Conservation (phyloP, 2,113 vertebrate species). For the Petroica traversi region DNA sequence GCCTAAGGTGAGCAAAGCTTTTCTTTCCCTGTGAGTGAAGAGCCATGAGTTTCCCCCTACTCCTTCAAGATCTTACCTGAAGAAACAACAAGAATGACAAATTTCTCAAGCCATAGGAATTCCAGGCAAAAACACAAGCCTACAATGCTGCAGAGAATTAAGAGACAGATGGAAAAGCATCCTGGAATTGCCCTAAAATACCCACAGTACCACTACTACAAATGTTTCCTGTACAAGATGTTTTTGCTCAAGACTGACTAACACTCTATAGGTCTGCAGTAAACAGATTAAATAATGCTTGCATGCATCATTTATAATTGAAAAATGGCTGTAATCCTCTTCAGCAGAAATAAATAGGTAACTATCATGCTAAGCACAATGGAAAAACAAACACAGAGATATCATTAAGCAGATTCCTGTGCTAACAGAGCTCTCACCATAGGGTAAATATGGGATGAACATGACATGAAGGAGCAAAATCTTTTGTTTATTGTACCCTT, state of each 20-base stretch:
- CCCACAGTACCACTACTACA: background rate
- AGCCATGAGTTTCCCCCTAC: background rate
- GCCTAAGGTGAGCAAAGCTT: background rate
- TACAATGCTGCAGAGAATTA: background rate
- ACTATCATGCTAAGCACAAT: background rate
- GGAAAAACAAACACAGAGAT: conserved; percentile 46
- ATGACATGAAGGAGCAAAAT: background rate
- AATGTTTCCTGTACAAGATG: conserved; percentile 32
- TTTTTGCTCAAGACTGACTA: conserved; percentile 24
- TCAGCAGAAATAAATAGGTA: conserved; percentile 40
- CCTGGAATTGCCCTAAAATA: conserved; percentile 24
- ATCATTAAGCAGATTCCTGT: conserved; percentile 25
- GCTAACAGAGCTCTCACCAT: conserved; percentile 32
- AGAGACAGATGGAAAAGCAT: conserved; percentile 21
- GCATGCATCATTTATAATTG: conserved; percentile 32
- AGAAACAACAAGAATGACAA: background rate
- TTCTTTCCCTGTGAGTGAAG: background rate
- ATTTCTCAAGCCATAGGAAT: background rate
- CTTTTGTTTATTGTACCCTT: conserved; percentile 14
- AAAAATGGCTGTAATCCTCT: conserved; percentile 48
- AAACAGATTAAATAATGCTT: conserved; percentile 41
- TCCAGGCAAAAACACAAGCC: background rate
- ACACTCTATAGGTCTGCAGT: background rate
- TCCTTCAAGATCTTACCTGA: background rate
- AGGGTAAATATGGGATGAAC: conserved; percentile 32